phyloP scores from a whole-genome alignment of 64 coral and sea anemone species.

The Stichodactyla mertensii region DNA sequence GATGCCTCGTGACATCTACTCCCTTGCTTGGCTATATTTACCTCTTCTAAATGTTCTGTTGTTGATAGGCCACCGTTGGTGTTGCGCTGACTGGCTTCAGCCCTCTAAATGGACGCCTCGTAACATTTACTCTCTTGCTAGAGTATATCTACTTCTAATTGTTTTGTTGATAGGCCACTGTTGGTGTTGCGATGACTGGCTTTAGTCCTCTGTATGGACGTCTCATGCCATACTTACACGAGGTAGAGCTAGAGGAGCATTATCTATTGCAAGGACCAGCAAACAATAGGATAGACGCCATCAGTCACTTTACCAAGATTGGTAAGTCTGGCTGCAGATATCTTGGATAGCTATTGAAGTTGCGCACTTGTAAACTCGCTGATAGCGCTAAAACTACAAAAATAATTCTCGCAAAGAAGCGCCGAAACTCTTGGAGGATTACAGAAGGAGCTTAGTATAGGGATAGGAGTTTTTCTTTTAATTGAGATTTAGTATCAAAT shows the following conservation, averaged over 20 bases:
- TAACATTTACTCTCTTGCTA: background rate
- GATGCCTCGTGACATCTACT: background rate
- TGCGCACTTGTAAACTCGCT: too few relatives aligned
- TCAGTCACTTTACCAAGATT: slow-evolving; percentile 57
- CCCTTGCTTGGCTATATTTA: background rate
- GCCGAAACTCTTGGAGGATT: too few relatives aligned
- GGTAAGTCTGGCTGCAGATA: slow-evolving; percentile 25
- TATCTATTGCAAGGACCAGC: slow-evolving; percentile 71
- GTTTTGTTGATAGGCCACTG: slow-evolving; percentile 27
- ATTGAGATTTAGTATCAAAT: too few relatives aligned
- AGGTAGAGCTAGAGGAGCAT: slow-evolving; percentile 67
- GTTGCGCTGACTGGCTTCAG: background rate
- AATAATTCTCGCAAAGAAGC: too few relatives aligned
- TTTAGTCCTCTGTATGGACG: slow-evolving; percentile 73
- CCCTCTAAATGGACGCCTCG: too few relatives aligned
- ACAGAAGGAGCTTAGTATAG: too few relatives aligned
- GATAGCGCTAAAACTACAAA: too few relatives aligned
- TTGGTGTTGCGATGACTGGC: slow-evolving; percentile 59
- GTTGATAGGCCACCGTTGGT: background rate
- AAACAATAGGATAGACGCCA: slow-evolving; percentile 38
- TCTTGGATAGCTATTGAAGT: too few relatives aligned
- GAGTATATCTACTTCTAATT: background rate
- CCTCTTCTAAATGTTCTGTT: background rate
- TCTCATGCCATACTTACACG: slow-evolving; percentile 68
- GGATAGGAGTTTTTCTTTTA: too few relatives aligned